Evolutionary conservation across 1,140 invertebrate species (phyloP).

Genomic region (Drosophila seguyi): DNA sequence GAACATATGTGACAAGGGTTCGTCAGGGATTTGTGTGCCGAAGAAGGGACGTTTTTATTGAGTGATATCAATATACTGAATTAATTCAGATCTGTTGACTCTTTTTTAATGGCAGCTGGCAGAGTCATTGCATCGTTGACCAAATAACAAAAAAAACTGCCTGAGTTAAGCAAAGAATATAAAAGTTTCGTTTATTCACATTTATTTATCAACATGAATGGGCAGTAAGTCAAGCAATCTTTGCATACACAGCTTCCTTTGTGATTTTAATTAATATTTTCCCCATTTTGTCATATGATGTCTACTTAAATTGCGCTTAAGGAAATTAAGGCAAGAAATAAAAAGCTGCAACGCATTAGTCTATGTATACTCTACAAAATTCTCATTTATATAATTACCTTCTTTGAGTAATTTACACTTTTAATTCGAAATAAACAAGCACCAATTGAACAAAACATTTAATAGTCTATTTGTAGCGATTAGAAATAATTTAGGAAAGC

Average conservation of each 20-base stretch:
- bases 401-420: neutral
- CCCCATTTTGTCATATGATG: neutral
- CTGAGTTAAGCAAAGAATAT: neutral
- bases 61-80: neutral
- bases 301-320: neutral
- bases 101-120: neutral
- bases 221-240: neutral
- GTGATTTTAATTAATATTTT: neutral
- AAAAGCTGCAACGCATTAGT: neutral
- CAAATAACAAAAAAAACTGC: too few species aligned
- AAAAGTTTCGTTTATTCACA: neutral
- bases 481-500: neutral
- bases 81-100: conserved; percentile 2
- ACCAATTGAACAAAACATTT: neutral
- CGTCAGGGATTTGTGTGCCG: neutral
- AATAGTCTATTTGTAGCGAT: neutral
- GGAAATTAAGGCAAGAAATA: neutral
- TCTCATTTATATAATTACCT: neutral
- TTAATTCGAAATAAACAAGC: neutral
- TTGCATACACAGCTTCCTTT: neutral
- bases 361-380: neutral
- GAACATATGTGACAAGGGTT: conserved; percentile 2
- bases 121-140: neutral
- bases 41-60: neutral
- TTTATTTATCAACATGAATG: conserved; percentile 7